phyloP scores from a whole-genome alignment of 2,888 invertebrate genomes.

The Cosmopolites sordidus region DNA sequence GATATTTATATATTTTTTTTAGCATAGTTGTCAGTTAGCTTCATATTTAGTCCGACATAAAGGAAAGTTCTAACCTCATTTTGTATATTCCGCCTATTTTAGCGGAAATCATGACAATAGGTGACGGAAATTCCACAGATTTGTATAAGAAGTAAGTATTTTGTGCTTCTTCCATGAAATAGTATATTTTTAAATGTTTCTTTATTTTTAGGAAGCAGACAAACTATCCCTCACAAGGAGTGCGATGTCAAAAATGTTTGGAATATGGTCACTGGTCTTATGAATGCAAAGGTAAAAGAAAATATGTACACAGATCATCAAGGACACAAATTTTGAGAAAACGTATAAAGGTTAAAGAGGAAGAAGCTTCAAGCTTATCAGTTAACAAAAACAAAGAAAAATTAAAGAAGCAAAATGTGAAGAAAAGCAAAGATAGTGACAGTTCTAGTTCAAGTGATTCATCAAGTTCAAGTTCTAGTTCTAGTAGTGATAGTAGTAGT shows the following conservation, averaged over 20 bases:
- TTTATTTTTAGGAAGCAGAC: constrained; percentile 58
- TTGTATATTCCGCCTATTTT: too few relatives aligned
- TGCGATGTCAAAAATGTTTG: constrained; percentile 88
- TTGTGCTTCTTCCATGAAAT: neutral
- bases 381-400: constrained; percentile 18
- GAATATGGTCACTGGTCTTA: constrained; percentile 94
- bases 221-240: constrained; percentile 65
- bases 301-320: constrained; percentile 78
- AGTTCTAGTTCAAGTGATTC: constrained; percentile 24
- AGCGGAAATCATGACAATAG: constrained; percentile 8
- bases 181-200: constrained; percentile 3
- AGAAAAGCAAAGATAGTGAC: constrained; percentile 25
- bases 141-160: constrained; percentile 9
- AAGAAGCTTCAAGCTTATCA: constrained; percentile 27
- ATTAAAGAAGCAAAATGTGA: constrained; percentile 18
- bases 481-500: constrained; percentile 16
- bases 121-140: constrained; percentile 1
- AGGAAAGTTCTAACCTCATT: constrained; percentile 4
- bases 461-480: constrained; percentile 22
- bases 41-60: too few relatives aligned
- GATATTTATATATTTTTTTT: too few relatives aligned
- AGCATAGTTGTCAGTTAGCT: too few relatives aligned
- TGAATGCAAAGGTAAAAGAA: constrained; percentile 86
- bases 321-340: constrained; percentile 77
- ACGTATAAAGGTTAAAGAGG: constrained; percentile 51